Percentiles rank a stretch among this genome's conserved stretches.
phyloP scores from a whole-genome alignment of 2,888 invertebrate genomes.

The Acholoe squamosa region DNA sequence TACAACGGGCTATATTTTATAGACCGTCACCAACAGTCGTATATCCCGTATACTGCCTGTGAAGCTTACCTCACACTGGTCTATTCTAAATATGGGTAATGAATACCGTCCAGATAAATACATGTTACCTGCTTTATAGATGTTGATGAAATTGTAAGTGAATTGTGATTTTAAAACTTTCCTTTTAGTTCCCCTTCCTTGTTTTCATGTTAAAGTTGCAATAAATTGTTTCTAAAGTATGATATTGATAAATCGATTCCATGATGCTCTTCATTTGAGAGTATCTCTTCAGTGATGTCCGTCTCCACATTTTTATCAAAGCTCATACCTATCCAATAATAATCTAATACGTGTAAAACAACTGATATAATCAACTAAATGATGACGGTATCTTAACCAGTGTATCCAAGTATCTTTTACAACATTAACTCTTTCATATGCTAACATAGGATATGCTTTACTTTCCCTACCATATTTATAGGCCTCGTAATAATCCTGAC shows the following conservation, averaged over 20 bases:
- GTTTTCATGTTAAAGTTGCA: no score
- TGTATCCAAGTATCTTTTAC: no score
- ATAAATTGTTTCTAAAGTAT: not conserved
- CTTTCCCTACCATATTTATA: not conserved
- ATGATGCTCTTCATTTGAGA: not conserved
- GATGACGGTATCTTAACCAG: no score
- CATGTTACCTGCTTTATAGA: no score
- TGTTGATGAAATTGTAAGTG: no score
- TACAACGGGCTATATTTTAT: slow-evolving; percentile 79
- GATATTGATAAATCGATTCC: not conserved
- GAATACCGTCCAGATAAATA: no score
- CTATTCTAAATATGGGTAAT: slow-evolving; percentile 24
- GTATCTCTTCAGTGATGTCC: not conserved
- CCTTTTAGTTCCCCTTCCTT: no score
- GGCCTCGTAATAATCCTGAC: slow-evolving; percentile 35
- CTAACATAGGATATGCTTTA: not conserved
- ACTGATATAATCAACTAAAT: not conserved
- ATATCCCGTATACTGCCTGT: not conserved
- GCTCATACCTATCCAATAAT: not conserved
- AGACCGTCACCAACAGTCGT: not conserved
- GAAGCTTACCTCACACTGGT: not conserved
- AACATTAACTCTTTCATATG: no score
- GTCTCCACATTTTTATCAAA: not conserved
- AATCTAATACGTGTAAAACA: not conserved
- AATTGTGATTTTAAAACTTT: no score